Conservation (phyloP, 2,797 vertebrate genomes). For the Astyanax mexicanus region DNA sequence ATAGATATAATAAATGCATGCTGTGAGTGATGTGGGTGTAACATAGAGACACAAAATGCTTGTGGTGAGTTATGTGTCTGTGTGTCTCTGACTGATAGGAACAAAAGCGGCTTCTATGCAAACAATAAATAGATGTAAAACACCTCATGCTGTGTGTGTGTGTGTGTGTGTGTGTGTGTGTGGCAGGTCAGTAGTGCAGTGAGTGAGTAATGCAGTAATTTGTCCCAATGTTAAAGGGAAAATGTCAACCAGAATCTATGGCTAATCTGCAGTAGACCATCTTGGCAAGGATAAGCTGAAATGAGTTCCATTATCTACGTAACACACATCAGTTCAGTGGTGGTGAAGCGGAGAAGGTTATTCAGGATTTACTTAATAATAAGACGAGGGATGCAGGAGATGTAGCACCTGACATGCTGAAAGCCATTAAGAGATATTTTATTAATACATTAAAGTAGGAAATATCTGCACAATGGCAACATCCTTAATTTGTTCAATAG, state of each 20-base stretch:
- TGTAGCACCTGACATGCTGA: too few relatives aligned
- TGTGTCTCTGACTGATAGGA: background rate
- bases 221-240: background rate
- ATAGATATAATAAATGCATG: too few relatives aligned
- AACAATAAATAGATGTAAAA: background rate
- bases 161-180: constrained; percentile 2
- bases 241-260: background rate
- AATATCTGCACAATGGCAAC: too few relatives aligned
- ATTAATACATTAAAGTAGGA: too few relatives aligned
- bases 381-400: background rate
- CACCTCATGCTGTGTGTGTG: background rate
- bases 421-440: background rate
- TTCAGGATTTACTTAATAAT: background rate
- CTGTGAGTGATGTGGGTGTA: too few relatives aligned
- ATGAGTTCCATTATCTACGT: background rate
- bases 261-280: background rate
- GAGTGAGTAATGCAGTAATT: background rate
- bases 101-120: background rate
- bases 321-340: background rate
- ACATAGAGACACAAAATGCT: background rate
- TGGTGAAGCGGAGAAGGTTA: background rate
- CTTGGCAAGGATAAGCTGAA: background rate
- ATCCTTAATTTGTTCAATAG: too few relatives aligned
- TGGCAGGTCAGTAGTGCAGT: background rate
- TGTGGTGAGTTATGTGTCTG: background rate